These are phyloP conservation scores for Zonotrichia albicollis DNA, from an alignment of 2,797 vertebrate genomes.

Conservation along the genomic window DNA sequence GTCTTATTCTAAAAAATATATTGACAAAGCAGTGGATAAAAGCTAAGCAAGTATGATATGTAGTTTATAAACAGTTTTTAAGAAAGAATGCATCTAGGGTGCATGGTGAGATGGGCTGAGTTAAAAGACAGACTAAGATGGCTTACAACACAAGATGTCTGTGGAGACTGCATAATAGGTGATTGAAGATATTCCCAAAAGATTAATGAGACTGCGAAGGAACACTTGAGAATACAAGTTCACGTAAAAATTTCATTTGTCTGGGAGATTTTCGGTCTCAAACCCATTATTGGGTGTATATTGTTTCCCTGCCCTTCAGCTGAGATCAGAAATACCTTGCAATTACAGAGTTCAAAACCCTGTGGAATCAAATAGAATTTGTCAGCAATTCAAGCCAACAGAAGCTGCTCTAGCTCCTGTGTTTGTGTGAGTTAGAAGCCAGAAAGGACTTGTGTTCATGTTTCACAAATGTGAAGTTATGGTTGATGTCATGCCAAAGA, in stretches of 20 bases:
- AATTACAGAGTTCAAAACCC: conserved; percentile 9
- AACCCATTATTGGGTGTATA: not conserved
- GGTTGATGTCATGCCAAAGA: conserved; percentile 28
- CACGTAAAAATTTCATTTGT: not conserved
- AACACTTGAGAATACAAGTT: not conserved
- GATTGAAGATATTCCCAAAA: not conserved
- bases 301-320: not conserved
- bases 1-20: conserved; percentile 15
- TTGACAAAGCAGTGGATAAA: conserved; percentile 16
- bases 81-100: not conserved
- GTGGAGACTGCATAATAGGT: not conserved
- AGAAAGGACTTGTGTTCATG: not conserved
- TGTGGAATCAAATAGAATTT: not conserved
- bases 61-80: not conserved
- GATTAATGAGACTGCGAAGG: not conserved
- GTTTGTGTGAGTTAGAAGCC: not conserved
- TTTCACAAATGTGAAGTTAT: not conserved
- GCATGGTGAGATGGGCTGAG: not conserved
- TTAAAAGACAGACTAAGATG: not conserved
- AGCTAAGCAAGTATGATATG: conserved; percentile 9
- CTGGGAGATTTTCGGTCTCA: not conserved
- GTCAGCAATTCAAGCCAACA: conserved; percentile 4
- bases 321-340: conserved; percentile 8
- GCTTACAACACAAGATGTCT: not conserved
- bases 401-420: not conserved